These are phyloP conservation scores for Ispidina lecontei DNA, from an alignment of 2,797 vertebrate species.

Conservation along the genomic window DNA sequence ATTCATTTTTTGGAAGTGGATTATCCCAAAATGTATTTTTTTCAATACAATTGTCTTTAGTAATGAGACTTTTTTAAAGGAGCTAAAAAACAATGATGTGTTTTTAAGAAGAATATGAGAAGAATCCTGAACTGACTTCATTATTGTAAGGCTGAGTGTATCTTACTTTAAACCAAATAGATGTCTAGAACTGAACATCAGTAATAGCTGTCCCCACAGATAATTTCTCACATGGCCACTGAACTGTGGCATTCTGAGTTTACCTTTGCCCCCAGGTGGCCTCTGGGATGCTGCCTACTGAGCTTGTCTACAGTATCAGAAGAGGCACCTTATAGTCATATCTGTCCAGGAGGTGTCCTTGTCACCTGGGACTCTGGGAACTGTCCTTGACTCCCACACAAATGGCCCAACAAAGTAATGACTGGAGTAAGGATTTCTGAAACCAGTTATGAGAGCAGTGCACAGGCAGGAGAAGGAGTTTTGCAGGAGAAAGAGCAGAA, in stretches of 20 bases:
- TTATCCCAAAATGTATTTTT: not conserved
- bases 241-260: fast-evolving
- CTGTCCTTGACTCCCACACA: not conserved
- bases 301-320: not conserved
- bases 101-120: not conserved
- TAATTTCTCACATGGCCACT: not conserved
- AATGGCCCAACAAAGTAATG: not conserved
- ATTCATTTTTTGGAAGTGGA: not conserved
- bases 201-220: not conserved
- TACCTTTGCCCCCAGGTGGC: not conserved
- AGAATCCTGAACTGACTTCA: not conserved
- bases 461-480: not conserved
- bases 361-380: not conserved
- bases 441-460: not conserved
- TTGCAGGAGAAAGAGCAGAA: not conserved
- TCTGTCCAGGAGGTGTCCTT: not conserved
- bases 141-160: not conserved
- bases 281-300: not conserved
- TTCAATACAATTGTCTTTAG: not conserved
- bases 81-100: not conserved
- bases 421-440: not conserved
- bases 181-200: not conserved
- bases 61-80: not conserved
- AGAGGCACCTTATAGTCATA: not conserved
- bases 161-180: not conserved